Evolutionary conservation across 2,797 vertebrate species (phyloP).

Genomic region (Ara ararauna): DNA sequence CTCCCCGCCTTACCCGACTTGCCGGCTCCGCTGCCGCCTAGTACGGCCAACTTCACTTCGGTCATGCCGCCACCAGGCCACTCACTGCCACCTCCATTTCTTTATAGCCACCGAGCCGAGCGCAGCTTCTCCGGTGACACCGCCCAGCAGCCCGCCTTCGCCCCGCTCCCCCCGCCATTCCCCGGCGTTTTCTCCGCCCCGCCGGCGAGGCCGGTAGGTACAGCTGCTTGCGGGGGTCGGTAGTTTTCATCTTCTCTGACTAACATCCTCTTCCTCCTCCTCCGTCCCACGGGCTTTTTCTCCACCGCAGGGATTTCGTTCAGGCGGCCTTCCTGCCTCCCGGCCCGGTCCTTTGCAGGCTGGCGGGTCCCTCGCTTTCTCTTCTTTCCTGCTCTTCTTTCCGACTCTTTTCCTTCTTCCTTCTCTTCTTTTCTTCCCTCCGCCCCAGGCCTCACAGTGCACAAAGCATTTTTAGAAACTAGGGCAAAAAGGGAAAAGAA

Average conservation of each 20-base stretch:
- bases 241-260: too few relatives aligned
- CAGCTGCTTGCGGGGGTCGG: accelerated
- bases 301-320: neutral
- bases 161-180: neutral
- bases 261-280: too few relatives aligned
- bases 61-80: constrained; percentile 62
- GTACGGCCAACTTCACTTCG: constrained; percentile 83
- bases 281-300: too few relatives aligned
- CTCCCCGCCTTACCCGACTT: constrained; percentile 82
- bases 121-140: neutral
- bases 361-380: too few relatives aligned
- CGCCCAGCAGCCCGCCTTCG: neutral
- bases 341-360: too few relatives aligned
- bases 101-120: neutral
- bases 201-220: neutral
- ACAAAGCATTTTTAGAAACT: neutral
- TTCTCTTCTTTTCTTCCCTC: too few relatives aligned
- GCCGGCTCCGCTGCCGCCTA: constrained; percentile 85
- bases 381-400: neutral
- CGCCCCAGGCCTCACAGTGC: accelerated
- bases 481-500: accelerated
- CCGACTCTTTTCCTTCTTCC: neutral
- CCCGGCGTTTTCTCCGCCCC: neutral
- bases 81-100: neutral
- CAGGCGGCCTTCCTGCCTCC: too few relatives aligned